phyloP scores from a whole-genome alignment of 2,113 vertebrate genomes.

The Chauna torquata region DNA sequence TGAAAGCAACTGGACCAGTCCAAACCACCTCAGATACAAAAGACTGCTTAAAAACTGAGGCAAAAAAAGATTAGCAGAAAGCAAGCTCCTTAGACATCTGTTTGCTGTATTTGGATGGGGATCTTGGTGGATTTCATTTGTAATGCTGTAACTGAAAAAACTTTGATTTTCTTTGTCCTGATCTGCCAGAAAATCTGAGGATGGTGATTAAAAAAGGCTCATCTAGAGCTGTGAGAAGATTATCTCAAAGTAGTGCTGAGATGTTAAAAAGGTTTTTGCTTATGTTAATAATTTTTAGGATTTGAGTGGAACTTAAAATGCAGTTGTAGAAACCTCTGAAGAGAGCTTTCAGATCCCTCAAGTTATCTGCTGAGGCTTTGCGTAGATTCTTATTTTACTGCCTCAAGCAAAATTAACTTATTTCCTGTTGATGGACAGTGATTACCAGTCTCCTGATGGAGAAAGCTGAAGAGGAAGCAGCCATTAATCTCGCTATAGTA shows the following conservation, averaged over 20 bases:
- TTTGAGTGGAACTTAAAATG: background rate
- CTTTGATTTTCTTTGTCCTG: background rate
- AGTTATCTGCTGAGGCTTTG: background rate
- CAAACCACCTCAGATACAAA: background rate
- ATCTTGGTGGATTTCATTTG: background rate
- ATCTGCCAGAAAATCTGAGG: background rate
- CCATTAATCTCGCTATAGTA: background rate
- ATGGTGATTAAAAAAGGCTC: slow-evolving; percentile 27
- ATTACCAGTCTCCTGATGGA: background rate
- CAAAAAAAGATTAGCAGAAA: background rate
- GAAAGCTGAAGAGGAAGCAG: background rate
- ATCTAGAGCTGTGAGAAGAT: background rate
- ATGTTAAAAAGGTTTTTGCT: background rate
- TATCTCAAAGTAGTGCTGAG: background rate
- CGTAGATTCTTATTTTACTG: background rate
- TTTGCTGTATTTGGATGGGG: background rate
- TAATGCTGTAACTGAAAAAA: background rate
- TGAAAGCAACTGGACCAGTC: background rate
- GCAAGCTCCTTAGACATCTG: background rate
- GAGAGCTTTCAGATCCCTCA: background rate
- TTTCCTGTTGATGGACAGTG: background rate
- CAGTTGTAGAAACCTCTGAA: background rate
- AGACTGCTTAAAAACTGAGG: background rate
- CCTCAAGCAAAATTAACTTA: background rate
- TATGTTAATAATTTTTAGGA: background rate